Conservation (phyloP, 2,888 invertebrate genomes). For the Melangyna quadrimaculata region DNA sequence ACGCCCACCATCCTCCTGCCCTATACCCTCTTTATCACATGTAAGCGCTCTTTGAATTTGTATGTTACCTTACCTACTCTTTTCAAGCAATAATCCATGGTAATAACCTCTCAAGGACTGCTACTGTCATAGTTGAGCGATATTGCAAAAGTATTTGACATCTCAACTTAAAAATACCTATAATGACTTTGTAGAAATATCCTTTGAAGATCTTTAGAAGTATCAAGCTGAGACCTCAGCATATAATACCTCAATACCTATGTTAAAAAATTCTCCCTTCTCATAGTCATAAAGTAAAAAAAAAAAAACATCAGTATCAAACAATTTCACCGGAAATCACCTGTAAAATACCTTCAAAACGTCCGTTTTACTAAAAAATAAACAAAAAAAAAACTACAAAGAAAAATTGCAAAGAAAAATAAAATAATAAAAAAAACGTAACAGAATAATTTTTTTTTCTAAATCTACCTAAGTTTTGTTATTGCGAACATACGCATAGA, state of each 20-base stretch:
- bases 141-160: background rate
- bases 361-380: slow-evolving; percentile 32
- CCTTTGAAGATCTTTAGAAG: background rate
- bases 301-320: slow-evolving; percentile 46
- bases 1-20: too few relatives aligned
- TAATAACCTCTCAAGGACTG: background rate
- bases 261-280: background rate
- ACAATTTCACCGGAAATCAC: slow-evolving; percentile 69
- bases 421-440: too few relatives aligned
- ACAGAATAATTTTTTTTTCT: background rate
- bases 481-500: background rate
- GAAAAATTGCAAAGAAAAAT: background rate
- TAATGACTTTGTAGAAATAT: background rate
- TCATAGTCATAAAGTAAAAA: background rate
- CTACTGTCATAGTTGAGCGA: background rate
- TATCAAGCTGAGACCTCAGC: background rate
- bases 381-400: slow-evolving; percentile 20
- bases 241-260: background rate
- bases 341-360: slow-evolving; percentile 65
- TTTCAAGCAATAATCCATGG: too few relatives aligned
- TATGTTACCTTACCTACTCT: too few relatives aligned
- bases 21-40: too few relatives aligned
- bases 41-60: too few relatives aligned
- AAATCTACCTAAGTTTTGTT: background rate
- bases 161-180: background rate